phyloP scores from a whole-genome alignment of 2,113 vertebrate species.

The Phycodurus eques region DNA sequence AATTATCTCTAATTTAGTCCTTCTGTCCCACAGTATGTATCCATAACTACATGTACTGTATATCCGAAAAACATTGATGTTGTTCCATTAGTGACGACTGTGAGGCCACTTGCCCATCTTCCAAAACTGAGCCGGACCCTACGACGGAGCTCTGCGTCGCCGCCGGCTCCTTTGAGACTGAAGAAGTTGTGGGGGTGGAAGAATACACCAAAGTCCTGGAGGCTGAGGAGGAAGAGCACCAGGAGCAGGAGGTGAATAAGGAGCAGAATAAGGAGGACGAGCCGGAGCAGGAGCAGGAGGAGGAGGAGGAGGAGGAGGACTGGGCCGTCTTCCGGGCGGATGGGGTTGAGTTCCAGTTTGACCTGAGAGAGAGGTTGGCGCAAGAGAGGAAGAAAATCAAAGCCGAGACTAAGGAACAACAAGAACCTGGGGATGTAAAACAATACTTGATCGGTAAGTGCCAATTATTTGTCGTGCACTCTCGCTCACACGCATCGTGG shows the following conservation, averaged over 20 bases:
- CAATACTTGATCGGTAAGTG: conserved; percentile 70
- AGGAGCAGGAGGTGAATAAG: conserved; percentile 32
- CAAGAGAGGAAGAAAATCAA: conserved; percentile 20
- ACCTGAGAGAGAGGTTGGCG: conserved; percentile 57
- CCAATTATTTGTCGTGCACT: too few species aligned
- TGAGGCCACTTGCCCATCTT: conserved; percentile 7
- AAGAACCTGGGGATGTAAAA: conserved; percentile 34
- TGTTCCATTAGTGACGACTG: conserved; percentile 30
- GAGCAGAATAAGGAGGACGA: conserved; percentile 10
- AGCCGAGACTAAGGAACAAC: conserved; percentile 5
- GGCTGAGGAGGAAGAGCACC: background rate
- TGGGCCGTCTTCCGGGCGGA: conserved; percentile 64
- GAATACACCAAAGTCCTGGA: conserved; percentile 61
- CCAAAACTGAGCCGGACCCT: conserved; percentile 36
- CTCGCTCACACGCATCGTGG: too few species aligned
- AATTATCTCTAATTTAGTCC: too few species aligned
- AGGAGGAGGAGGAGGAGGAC: conserved; percentile 30
- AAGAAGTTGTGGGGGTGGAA: conserved; percentile 53
- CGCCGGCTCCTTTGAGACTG: conserved; percentile 41
- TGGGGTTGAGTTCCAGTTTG: conserved; percentile 62
- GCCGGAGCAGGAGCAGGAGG: conserved; percentile 12
- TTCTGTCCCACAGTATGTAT: background rate
- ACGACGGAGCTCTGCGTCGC: conserved; percentile 24
- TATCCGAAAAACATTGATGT: conserved; percentile 11
- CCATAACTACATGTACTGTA: too few species aligned